Base-by-base conservation (phyloP, 2,888 invertebrate species). In the Lymantria dispar region DNA sequence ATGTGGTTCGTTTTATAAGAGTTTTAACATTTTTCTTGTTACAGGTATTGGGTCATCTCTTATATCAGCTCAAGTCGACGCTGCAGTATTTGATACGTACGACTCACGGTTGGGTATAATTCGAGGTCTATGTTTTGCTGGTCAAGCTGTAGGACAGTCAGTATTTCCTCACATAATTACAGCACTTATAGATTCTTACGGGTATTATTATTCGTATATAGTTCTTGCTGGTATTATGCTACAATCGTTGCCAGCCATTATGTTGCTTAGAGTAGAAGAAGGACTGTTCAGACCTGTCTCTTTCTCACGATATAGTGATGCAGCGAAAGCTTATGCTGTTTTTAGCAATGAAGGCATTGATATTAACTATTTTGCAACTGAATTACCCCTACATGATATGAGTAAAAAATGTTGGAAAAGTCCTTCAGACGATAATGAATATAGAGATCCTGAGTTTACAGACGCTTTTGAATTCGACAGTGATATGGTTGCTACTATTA, bases 51-150 rank as follows among this genome's bases (percentile, higher is more conserved):
- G 92, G 8, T 86, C 89, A 12, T 90, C 91, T 10, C 52, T 92
- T 8, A 78, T 90, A 62, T 83, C 90, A 43, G 87, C 89, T 8
- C 92, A 92, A 78, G 83, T 92, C 7, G 90, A 92, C 54, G 89
- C 87, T 29, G 82, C 91, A 13, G 68, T 91, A 44, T 87, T 86
- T 58, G 92, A 92, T 54, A 87, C 87, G 0, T 92, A 92, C 54
- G 89, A 92, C 61, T 75, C 82, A 11, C 78, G 85, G 12, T 56
- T 90, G 12, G 84, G 80, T 38, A 59, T 86, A 12, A 73, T 91
- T 42, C 77, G 87, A 58, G 85, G 85, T 15, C 47, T 88, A 42
- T 86, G 87, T 58, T 86, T 82, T 47, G 74, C 83, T 3, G 91
- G 88, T 1, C 92, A 91, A 78, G 91, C 92, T 10, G 55, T 91